phyloP scores from a whole-genome alignment of 2,888 invertebrate genomes.

The Scaptomyza parva region DNA sequence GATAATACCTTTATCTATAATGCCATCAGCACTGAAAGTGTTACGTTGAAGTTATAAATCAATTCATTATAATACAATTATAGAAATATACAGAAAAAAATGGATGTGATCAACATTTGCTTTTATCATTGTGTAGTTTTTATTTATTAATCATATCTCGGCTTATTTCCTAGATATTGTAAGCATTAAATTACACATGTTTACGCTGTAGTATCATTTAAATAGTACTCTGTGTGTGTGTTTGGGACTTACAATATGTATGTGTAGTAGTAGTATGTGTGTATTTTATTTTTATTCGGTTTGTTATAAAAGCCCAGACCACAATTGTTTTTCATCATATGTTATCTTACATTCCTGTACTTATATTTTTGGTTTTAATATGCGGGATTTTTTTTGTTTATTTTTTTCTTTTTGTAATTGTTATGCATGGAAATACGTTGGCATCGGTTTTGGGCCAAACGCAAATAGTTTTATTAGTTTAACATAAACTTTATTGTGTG shows the following conservation, averaged over 20 bases:
- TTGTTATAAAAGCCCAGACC: conserved; percentile 50
- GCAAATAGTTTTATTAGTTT: conserved; percentile 50
- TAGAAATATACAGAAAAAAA: conserved; percentile 5
- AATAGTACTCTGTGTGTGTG: conserved; percentile 38
- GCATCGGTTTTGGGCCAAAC: conserved; percentile 48
- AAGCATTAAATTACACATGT: conserved; percentile 56
- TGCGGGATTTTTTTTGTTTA: background rate
- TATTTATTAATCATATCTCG: conserved; percentile 55
- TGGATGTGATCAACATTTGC: background rate
- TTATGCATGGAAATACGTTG: conserved; percentile 72
- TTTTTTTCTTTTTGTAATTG: conserved; percentile 10
- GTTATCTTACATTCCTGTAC: conserved; percentile 71
- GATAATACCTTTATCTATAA: conserved; percentile 98
- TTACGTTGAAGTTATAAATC: conserved; percentile 90
- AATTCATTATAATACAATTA: conserved; percentile 36
- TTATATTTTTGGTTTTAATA: conserved; percentile 30
- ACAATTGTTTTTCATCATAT: conserved; percentile 29
- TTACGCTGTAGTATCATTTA: conserved; percentile 45
- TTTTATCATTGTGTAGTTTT: conserved; percentile 47
- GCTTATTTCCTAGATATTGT: conserved; percentile 54
- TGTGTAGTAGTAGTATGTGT: conserved; percentile 1
- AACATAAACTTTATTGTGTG: conserved; percentile 69
- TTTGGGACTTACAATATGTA: conserved; percentile 34
- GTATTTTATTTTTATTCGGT: conserved; percentile 14
- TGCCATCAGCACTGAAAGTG: conserved; percentile 94